Evolutionary conservation across 2,888 invertebrate species (phyloP).

Genomic region (Apocheima hispidaria): DNA sequence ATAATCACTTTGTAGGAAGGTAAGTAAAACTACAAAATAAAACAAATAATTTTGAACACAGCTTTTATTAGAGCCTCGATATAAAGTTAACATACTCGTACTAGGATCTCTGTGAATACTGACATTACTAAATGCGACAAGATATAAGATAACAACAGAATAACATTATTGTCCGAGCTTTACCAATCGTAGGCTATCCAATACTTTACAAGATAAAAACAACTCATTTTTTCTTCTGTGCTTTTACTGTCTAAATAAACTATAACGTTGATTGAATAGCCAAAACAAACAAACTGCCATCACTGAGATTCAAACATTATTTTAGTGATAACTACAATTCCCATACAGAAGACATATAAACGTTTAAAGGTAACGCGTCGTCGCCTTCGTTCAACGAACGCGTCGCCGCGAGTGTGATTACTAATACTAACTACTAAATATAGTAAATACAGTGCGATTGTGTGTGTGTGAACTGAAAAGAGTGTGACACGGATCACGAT

Average conservation of each 20-base stretch:
- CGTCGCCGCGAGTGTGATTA: slow-evolving; percentile 14
- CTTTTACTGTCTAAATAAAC: neutral
- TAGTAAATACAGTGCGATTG: neutral
- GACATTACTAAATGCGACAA: slow-evolving; percentile 47
- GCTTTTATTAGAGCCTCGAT: slow-evolving; percentile 77
- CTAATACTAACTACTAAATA: neutral
- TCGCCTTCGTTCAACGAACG: neutral
- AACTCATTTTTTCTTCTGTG: neutral
- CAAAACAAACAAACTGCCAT: slow-evolving; percentile 7
- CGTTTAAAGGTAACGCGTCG: slow-evolving; percentile 3
- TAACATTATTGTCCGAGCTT: slow-evolving; percentile 18
- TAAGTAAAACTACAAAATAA: slow-evolving; percentile 43
- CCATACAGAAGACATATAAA: slow-evolving; percentile 15
- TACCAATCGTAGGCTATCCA: slow-evolving; percentile 1
- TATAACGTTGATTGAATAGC: slow-evolving; percentile 8
- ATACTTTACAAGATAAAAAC: neutral
- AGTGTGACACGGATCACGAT: neutral
- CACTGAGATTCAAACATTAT: slow-evolving; percentile 28
- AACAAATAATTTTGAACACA: slow-evolving; percentile 53
- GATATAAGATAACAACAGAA: slow-evolving; percentile 17
- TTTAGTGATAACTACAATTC: neutral
- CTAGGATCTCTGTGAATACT: slow-evolving; percentile 73
- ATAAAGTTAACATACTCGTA: slow-evolving; percentile 52
- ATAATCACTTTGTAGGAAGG: too few species aligned
- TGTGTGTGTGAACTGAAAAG: slow-evolving; percentile 11